Conservation (phyloP, 2,113 vertebrate genomes). For the Sturnus vulgaris region DNA sequence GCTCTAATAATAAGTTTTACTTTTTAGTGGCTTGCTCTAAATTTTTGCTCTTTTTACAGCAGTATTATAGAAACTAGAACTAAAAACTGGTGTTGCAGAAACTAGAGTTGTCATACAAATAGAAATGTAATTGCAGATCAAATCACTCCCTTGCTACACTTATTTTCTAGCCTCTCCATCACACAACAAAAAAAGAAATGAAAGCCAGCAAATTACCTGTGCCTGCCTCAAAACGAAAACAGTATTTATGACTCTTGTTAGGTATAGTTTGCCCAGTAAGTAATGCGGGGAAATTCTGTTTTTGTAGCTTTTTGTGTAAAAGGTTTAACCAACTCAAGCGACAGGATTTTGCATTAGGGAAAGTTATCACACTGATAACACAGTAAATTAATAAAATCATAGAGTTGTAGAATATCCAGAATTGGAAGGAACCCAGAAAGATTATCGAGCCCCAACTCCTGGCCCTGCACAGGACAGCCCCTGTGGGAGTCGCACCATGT, state of each 20-base stretch:
- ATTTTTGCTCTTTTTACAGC: background rate
- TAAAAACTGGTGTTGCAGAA: no score
- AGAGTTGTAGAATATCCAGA: background rate
- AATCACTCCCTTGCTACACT: background rate
- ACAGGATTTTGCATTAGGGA: background rate
- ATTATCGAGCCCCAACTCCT: fast-evolving
- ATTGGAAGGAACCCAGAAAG: background rate
- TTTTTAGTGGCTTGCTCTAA: background rate
- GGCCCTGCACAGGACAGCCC: background rate
- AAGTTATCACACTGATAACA: background rate
- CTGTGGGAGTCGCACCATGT: background rate
- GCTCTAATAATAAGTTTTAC: background rate
- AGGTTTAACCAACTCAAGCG: background rate
- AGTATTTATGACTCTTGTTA: background rate
- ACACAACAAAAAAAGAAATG: background rate
- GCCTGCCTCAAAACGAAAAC: background rate
- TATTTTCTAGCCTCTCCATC: background rate
- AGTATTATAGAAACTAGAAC: background rate
- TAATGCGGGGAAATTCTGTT: background rate
- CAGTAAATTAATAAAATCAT: background rate
- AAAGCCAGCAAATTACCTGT: background rate
- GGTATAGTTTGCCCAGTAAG: background rate
- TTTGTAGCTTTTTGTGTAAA: background rate
- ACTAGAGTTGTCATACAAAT: background rate
- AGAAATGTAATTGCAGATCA: background rate